Base-by-base conservation (phyloP, 2,888 invertebrate genomes). In the Baccha elongata region DNA sequence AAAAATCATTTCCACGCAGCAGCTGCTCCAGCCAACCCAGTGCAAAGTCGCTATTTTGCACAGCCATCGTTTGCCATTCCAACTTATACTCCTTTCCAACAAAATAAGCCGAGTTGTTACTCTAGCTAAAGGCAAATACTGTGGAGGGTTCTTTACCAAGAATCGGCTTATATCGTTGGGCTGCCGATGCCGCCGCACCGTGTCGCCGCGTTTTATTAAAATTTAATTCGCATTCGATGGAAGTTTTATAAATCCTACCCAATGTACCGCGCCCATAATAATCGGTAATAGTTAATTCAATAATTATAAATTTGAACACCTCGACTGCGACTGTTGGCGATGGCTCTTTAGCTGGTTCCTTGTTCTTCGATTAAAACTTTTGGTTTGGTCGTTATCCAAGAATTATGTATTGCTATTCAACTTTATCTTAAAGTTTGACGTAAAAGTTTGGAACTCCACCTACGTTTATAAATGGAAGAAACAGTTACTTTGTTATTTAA, bases 271-370 rank as follows among this genome's bases (percentile, higher is more conserved):
- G 37, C 44, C 50, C 44, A 68, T 72, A 83, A 68, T 72, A 83
- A 83, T 83, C 78, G 73, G 78, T 67, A 64, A 73, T 68, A 73
- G 78, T 72, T 83, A 72, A 83, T 83, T 72, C 78, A 83, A 83
- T 83, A 83, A 83, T 83, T 83, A 78, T 78, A 83, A 72, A 78
- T 78, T 72, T 67, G 53, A 69, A 71, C 75, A 75, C 69, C 64
- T 65, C 19, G 29, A 48, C 60, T 55, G 37, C 50, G 40, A 26
- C 40, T 58, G 29, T 32, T 3, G 50, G 46, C 10, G 42, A 35
- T 29, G 15, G 69, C 55, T 62, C 21, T 29, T 60, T 60, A 13
- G 29, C 17, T 29, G 67, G 58, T 42, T 69, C 42, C 26, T 72
- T 76, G 81, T 55, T 76, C 76, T 76, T 26, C 76, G 71, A 76